These are phyloP conservation scores for Tenthredo livida DNA, from an alignment of 2,888 invertebrate species.

Conservation along the genomic window DNA sequence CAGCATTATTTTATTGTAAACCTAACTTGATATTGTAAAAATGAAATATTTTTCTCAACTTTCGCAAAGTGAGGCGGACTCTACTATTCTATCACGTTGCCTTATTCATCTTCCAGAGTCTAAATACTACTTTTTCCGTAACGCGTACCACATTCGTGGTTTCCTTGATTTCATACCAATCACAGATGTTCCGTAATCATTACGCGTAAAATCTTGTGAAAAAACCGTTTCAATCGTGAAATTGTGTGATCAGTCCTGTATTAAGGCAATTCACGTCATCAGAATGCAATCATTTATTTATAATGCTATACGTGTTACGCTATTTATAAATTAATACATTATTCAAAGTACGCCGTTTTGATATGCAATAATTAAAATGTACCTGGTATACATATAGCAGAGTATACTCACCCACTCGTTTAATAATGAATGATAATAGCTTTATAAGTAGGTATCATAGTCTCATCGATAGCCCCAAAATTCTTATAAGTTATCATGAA, in stretches of 20 bases:
- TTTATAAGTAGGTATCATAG: not conserved
- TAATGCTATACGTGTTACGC: not conserved
- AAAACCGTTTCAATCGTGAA: not conserved
- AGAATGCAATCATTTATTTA: not conserved
- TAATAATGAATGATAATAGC: not conserved
- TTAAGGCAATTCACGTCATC: not conserved
- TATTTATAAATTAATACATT: slow-evolving; percentile 15
- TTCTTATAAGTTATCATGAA: not conserved
- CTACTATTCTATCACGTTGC: no score
- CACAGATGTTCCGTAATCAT: no score
- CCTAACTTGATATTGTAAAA: no score
- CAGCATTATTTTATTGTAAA: no score
- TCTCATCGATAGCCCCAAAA: not conserved
- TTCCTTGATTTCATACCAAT: not conserved
- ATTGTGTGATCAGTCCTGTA: not conserved
- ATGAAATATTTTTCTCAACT: no score
- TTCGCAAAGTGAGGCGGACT: no score
- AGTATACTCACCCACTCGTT: not conserved
- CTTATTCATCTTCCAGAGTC: not conserved
- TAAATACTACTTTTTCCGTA: not conserved
- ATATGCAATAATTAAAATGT: slow-evolving; percentile 10
- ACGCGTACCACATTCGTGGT: not conserved
- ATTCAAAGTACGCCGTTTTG: not conserved
- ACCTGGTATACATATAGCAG: not conserved
- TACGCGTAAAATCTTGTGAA: not conserved